Evolutionary conservation across 2,113 vertebrate species (phyloP), one percentile per base, ranked within the genome.

Genomic region (Myanophis thanlyinensis): DNA sequence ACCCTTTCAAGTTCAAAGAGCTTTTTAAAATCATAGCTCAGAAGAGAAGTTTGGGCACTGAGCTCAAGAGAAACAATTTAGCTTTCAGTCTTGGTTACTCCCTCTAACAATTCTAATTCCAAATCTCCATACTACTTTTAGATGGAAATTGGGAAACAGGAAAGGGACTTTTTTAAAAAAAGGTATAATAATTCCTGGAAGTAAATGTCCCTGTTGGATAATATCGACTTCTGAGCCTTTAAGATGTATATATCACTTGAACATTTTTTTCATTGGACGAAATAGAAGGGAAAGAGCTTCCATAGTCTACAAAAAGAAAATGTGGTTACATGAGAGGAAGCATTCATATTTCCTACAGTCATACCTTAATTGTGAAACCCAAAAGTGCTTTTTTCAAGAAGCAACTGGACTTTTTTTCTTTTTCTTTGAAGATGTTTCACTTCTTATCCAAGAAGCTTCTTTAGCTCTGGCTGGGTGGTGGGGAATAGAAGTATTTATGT

Each of bases 361-460:
- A 40, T 80, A 7, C 67, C 67, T 40, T 80, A 40, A 20, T 22
- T 40, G 7, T 0, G 5, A 80, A 20, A 80, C n/a, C 62, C 62
- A n/a, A 67, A 67, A 12, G 12, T 67, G 12, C 4, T n/a, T 67
- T 67, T 67, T 67, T 4, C 62, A 67, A n/a, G 30, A 67, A 2
- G 12, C 62, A n/a, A 67, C 62, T 67, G 62, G 30, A n/a, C 1
- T n/a, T 67, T 67, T 15, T n/a, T 27, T 67, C 10, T n/a, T 27
- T 9, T 27, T 27, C 2, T 27, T 59, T 27, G 54, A n/a, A 62
- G 11, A 13, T 4, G 0, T 62, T n/a, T 62, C 0, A 0, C 59
- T 67, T 67, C 12, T 67, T 12, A 67, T 67, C 12, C 30, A 67
- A n/a, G 62, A 67, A 67, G 62, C 1, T 67, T 15, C 62, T 67